Percentiles rank a stretch among this genome's conserved stretches.
These are phyloP conservation scores for Sparidentex hasta DNA, from an alignment of 2,797 vertebrate genomes.

Conservation along the genomic window DNA sequence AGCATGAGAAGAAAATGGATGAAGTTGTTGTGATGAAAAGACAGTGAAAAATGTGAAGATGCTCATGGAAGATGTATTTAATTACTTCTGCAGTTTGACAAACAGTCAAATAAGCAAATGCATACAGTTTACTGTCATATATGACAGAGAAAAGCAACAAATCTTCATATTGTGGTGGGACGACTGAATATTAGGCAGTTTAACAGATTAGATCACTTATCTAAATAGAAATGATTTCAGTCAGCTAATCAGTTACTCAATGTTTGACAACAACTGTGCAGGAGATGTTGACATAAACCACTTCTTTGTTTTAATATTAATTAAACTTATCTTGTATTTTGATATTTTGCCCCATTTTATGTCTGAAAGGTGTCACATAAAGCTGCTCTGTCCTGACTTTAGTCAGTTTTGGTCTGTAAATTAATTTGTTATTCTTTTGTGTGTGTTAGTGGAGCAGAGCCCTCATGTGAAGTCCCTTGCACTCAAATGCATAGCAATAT, in stretches of 20 bases:
- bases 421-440: slow-evolving; percentile 24
- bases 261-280: background rate
- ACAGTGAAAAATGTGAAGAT: no score
- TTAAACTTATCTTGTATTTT: slow-evolving; percentile 2
- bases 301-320: background rate
- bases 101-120: background rate
- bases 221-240: background rate
- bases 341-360: background rate
- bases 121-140: background rate
- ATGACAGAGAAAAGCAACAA: background rate
- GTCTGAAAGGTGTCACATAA: background rate
- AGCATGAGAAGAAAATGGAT: background rate
- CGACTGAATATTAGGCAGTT: background rate
- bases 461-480: slow-evolving; percentile 44
- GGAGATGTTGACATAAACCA: background rate
- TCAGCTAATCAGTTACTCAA: background rate
- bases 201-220: background rate
- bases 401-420: slow-evolving; percentile 1
- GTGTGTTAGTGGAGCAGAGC: slow-evolving; percentile 3
- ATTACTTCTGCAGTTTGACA: no score
- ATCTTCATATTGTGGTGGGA: background rate
- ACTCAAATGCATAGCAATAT: slow-evolving; percentile 76
- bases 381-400: background rate
- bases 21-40: background rate
- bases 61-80: background rate